These are phyloP conservation scores for Gisinianus flammeolus DNA, from an alignment of 2,888 invertebrate species.

Conservation along the genomic window DNA sequence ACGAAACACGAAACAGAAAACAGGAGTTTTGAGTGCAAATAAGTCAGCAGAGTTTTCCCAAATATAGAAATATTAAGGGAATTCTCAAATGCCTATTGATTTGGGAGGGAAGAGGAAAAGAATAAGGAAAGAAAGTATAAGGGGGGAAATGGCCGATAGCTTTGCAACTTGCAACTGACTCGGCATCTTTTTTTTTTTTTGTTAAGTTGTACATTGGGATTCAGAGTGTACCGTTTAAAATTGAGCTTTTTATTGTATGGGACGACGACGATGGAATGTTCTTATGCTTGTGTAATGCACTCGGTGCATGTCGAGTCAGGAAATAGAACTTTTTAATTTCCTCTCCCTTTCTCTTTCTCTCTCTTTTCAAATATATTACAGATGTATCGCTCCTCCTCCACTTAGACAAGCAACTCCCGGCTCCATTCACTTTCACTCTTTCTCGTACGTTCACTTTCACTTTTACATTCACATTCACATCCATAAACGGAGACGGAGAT, in stretches of 20 bases:
- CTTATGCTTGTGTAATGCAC: not conserved
- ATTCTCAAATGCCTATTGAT: too few species aligned
- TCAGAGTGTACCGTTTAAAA: slow-evolving; percentile 39
- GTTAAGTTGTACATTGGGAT: slow-evolving; percentile 31
- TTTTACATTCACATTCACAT: not conserved
- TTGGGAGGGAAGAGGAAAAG: too few species aligned
- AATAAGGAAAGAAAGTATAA: not conserved
- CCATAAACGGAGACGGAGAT: too few species aligned
- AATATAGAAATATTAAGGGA: too few species aligned
- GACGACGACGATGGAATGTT: not conserved
- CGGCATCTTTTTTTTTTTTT: too few species aligned
- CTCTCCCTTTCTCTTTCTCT: slow-evolving; percentile 20
- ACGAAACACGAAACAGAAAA: too few species aligned
- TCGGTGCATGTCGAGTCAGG: slow-evolving; percentile 30
- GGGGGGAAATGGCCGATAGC: too few species aligned
- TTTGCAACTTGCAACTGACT: too few species aligned
- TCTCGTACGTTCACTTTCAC: not conserved
- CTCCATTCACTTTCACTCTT: not conserved
- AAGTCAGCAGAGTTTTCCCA: too few species aligned
- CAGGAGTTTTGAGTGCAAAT: too few species aligned
- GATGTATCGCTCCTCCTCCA: not conserved
- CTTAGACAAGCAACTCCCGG: too few species aligned
- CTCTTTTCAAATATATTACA: not conserved
- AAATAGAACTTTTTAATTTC: slow-evolving; percentile 47
- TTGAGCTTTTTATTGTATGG: slow-evolving; percentile 19